Evolutionary conservation across 2,113 vertebrate genomes (phyloP).

Genomic region (Coturnix japonica): DNA sequence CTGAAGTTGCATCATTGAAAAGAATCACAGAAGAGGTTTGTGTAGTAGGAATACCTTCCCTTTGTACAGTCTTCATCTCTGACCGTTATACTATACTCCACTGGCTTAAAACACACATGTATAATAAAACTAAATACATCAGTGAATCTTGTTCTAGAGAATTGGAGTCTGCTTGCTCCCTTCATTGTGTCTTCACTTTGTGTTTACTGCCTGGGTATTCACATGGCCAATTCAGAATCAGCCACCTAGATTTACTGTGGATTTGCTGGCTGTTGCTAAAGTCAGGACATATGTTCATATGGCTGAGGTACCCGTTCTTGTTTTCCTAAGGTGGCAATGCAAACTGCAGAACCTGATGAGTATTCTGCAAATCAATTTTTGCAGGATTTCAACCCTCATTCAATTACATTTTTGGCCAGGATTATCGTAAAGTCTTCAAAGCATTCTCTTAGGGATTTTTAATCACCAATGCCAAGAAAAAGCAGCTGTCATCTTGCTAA

Average conservation of each 20-base stretch:
- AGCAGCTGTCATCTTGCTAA: slow-evolving; percentile 23
- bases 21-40: background rate
- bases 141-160: background rate
- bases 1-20: background rate
- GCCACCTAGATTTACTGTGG: background rate
- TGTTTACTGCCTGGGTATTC: background rate
- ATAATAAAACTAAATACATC: background rate
- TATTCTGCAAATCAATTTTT: background rate
- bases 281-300: background rate
- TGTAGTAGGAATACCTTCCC: background rate
- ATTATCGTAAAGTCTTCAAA: background rate
- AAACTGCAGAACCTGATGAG: background rate
- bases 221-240: fast-evolving
- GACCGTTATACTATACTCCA: background rate
- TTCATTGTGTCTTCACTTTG: fast-evolving
- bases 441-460: background rate
- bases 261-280: background rate
- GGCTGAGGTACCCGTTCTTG: background rate
- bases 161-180: background rate
- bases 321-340: background rate
- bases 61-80: background rate
- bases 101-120: background rate
- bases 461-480: slow-evolving; percentile 13
- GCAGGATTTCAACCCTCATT: background rate
- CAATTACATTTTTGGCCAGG: slow-evolving; percentile 22